Evolutionary conservation across 2,113 vertebrate genomes (phyloP).

Genomic region (Anolis carolinensis): DNA sequence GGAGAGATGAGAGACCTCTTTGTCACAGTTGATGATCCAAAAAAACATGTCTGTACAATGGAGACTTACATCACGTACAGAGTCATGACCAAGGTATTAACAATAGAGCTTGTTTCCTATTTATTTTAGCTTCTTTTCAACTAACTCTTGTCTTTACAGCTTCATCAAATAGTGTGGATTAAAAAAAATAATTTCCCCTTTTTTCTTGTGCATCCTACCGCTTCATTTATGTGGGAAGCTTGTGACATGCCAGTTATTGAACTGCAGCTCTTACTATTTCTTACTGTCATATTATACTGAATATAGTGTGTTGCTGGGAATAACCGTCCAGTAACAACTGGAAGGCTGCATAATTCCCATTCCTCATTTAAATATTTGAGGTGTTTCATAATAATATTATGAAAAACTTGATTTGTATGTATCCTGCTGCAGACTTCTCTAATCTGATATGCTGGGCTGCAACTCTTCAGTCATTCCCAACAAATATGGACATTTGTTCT

Average conservation of each 20-base stretch:
- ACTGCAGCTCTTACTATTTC: too few species aligned
- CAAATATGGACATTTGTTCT: too few species aligned
- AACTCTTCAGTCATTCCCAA: not conserved
- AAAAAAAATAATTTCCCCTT: too few species aligned
- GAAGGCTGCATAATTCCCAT: not conserved
- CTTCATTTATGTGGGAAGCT: too few species aligned
- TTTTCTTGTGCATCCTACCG: conserved; percentile 10
- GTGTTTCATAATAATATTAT: conserved; percentile 11
- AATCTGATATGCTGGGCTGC: not conserved
- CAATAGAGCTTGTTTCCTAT: not conserved
- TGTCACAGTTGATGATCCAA: conserved; percentile 95
- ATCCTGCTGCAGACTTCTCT: not conserved
- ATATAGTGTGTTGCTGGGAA: too few species aligned
- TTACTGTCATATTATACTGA: too few species aligned
- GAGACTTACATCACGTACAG: conserved; percentile 98
- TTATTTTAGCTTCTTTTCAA: fast-evolving
- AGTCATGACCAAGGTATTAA: conserved; percentile 91
- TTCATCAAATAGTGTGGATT: too few species aligned
- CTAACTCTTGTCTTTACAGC: too few species aligned
- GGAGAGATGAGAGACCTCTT: conserved; percentile 95
- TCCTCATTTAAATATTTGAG: not conserved
- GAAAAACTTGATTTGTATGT: not conserved
- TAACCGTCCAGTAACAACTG: not conserved
- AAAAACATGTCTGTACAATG: conserved; percentile 98
- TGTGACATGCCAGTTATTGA: too few species aligned